Evolutionary conservation across 2,797 vertebrate genomes (phyloP).

Genomic region (Glossophaga mutica): DNA sequence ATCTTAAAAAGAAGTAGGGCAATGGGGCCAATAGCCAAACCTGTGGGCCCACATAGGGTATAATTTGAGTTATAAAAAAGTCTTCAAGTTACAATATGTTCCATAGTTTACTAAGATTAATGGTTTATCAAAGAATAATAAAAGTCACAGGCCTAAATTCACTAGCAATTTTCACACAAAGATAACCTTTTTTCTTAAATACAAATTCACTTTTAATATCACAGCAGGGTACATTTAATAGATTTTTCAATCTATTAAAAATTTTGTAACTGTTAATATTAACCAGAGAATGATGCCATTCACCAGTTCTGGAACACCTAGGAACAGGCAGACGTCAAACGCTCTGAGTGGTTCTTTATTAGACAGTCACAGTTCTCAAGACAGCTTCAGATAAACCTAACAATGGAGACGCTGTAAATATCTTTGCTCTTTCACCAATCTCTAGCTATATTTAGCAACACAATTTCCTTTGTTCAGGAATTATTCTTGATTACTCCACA

Average conservation of each 20-base stretch:
- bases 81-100: neutral
- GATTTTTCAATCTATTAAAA: neutral
- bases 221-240: conserved; percentile 27
- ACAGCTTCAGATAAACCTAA: conserved; percentile 62
- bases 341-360: conserved; percentile 53
- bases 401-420: conserved; percentile 68
- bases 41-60: neutral
- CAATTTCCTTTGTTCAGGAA: conserved; percentile 54
- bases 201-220: conserved; percentile 47
- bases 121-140: conserved; percentile 28
- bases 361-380: conserved; percentile 50
- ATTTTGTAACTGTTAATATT: conserved; percentile 40
- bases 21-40: neutral
- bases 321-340: conserved; percentile 52
- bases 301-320: conserved; percentile 53
- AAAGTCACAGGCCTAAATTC: conserved; percentile 25
- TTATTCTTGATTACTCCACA: neutral
- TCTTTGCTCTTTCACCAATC: conserved; percentile 46
- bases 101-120: conserved; percentile 11
- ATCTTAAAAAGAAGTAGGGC: neutral
- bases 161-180: conserved; percentile 49
- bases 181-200: conserved; percentile 13
- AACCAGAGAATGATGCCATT: conserved; percentile 50
- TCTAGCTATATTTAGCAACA: conserved; percentile 53
- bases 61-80: neutral